Evolutionary conservation across 2,888 invertebrate genomes (phyloP).

Genomic region (Branchellion lobata): DNA sequence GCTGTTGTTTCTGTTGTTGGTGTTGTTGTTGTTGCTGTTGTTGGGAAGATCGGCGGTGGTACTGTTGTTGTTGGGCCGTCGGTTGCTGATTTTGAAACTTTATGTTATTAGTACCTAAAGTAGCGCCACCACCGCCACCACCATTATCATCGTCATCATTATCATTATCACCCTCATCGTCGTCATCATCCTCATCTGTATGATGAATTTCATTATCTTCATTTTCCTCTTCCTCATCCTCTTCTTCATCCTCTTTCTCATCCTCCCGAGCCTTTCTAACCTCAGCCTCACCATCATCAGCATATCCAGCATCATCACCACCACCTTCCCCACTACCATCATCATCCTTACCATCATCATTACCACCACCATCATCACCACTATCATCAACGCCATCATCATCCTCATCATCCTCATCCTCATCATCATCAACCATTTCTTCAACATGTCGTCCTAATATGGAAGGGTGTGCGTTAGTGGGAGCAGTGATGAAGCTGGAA

Average conservation of each 20-base stretch:
- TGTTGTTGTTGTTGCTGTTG: neutral
- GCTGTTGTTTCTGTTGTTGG: neutral
- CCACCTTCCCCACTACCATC: neutral
- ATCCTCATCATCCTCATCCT: too few species aligned
- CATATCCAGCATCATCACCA: neutral
- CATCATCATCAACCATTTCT: too few species aligned
- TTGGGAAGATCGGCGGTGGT: too few species aligned
- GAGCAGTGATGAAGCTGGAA: neutral
- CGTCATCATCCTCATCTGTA: neutral
- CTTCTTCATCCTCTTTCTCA: too few species aligned
- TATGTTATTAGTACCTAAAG: neutral
- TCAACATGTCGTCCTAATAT: too few species aligned
- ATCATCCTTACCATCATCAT: too few species aligned
- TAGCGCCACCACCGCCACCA: neutral
- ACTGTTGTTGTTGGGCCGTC: neutral
- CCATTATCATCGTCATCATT: conserved; percentile 10
- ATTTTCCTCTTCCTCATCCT: too few species aligned
- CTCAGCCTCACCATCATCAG: too few species aligned
- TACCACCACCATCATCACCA: too few species aligned
- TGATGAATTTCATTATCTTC: neutral
- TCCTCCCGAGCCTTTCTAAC: too few species aligned
- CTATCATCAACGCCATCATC: too few species aligned
- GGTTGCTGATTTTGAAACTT: neutral
- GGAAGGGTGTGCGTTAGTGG: too few species aligned
- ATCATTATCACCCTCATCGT: neutral